phyloP scores from a whole-genome alignment of 2,113 vertebrate genomes.

The Rhinoderma darwinii region DNA sequence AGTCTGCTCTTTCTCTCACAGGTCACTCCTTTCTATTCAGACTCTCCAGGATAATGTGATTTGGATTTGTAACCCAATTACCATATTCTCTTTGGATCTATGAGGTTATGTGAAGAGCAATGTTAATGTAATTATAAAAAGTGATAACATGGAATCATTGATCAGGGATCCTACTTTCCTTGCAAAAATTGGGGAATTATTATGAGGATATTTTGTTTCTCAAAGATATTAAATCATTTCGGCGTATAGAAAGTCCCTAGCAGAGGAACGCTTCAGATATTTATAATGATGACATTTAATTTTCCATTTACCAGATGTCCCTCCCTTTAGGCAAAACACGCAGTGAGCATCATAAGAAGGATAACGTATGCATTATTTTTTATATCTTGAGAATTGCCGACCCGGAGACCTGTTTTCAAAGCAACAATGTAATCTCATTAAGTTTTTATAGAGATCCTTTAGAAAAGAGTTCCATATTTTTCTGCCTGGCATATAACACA shows the following conservation, averaged over 20 bases:
- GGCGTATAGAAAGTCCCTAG: not conserved
- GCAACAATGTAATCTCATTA: not conserved
- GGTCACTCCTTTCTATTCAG: not conserved
- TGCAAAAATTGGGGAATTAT: not conserved
- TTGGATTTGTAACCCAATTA: conserved; percentile 23
- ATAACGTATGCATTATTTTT: not conserved
- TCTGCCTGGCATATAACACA: not conserved
- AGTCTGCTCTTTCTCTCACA: not conserved
- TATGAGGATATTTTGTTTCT: not conserved
- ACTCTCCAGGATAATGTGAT: conserved; percentile 18
- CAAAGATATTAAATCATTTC: not conserved
- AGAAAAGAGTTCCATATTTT: too few relatives aligned
- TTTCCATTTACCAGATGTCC: conserved; percentile 33
- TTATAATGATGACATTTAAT: conserved; percentile 13
- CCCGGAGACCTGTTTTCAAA: not conserved
- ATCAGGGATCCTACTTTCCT: not conserved
- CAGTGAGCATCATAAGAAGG: not conserved
- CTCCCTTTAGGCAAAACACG: conserved; percentile 13
- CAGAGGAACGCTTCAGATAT: conserved; percentile 3
- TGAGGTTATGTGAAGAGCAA: conserved; percentile 16
- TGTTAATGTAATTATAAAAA: conserved; percentile 16
- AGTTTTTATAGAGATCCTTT: too few relatives aligned
- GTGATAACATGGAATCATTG: conserved; percentile 2
- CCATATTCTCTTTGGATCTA: conserved; percentile 13
- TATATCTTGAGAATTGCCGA: not conserved